phyloP scores from a whole-genome alignment of 1,140 invertebrate species.

The Euglossa dilemma region DNA sequence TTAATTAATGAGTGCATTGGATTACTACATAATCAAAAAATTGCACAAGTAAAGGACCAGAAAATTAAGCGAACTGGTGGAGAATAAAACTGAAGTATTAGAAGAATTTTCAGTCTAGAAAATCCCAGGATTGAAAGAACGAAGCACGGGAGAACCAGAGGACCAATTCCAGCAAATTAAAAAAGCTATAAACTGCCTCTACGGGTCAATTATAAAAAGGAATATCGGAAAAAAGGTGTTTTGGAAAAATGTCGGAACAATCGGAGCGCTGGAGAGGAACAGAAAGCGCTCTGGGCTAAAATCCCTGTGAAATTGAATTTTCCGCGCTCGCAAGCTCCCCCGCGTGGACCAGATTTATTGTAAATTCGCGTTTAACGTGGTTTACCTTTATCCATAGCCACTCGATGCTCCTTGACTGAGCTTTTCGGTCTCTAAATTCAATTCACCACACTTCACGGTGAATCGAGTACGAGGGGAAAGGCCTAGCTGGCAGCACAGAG shows the following conservation, averaged over 20 bases:
- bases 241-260: neutral
- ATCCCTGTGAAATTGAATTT: slow-evolving; percentile 16
- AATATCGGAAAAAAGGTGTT: neutral
- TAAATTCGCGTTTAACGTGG: slow-evolving; percentile 38
- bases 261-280: neutral
- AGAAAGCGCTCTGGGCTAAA: neutral
- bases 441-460: slow-evolving; percentile 34
- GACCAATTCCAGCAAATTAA: neutral
- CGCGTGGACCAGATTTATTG: neutral
- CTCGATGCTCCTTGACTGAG: slow-evolving; percentile 47
- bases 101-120: too few relatives aligned
- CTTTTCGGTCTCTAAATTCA: slow-evolving; percentile 48
- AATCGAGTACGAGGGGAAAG: slow-evolving; percentile 26
- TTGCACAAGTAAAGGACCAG: neutral
- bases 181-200: neutral
- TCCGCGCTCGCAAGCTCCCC: neutral
- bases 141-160: neutral
- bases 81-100: neutral
- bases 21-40: neutral
- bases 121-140: too few relatives aligned
- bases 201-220: too few relatives aligned
- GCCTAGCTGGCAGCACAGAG: neutral
- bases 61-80: too few relatives aligned
- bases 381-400: slow-evolving; percentile 39
- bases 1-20: neutral